These are phyloP conservation scores for Hystrix cristata DNA, from an alignment of 2,113 vertebrate genomes.

Conservation along the genomic window DNA sequence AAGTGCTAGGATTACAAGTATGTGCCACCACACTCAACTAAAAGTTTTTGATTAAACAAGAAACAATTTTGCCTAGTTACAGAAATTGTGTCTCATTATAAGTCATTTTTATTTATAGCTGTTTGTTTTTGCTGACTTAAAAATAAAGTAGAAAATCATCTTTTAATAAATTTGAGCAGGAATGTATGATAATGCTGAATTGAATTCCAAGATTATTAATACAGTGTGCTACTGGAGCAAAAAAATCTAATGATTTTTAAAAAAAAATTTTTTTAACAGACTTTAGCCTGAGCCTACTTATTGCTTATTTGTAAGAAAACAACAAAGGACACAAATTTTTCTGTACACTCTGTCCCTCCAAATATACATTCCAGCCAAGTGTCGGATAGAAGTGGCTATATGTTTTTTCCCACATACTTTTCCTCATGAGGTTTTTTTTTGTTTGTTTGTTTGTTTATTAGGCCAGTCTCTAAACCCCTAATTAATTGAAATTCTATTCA, in stretches of 20 bases:
- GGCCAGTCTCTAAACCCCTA: not conserved
- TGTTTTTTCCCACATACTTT: not conserved
- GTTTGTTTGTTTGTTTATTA: not conserved
- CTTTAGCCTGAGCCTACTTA: not conserved
- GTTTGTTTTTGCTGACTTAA: constrained; percentile 47
- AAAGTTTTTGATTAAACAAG: constrained; percentile 3
- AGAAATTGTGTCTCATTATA: constrained; percentile 19
- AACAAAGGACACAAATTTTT: constrained; percentile 3
- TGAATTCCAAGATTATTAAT: constrained; percentile 14
- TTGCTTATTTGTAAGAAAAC: not conserved
- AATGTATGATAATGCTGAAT: not conserved
- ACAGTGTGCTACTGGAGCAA: not conserved
- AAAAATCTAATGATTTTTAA: constrained; percentile 13
- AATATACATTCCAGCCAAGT: not conserved
- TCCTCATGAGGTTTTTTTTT: constrained; percentile 20
- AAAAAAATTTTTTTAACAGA: not conserved
- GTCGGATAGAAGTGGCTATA: not conserved
- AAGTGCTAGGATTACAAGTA: not conserved
- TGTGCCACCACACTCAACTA: not conserved
- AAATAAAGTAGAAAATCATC: constrained; percentile 5
- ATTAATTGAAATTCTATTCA: constrained; percentile 34
- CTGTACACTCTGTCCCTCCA: not conserved
- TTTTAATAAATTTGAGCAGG: constrained; percentile 42
- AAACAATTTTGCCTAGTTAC: not conserved
- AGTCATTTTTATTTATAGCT: constrained; percentile 35